phyloP scores from a whole-genome alignment of 2,797 vertebrate genomes.

The Pitangus sulphuratus region DNA sequence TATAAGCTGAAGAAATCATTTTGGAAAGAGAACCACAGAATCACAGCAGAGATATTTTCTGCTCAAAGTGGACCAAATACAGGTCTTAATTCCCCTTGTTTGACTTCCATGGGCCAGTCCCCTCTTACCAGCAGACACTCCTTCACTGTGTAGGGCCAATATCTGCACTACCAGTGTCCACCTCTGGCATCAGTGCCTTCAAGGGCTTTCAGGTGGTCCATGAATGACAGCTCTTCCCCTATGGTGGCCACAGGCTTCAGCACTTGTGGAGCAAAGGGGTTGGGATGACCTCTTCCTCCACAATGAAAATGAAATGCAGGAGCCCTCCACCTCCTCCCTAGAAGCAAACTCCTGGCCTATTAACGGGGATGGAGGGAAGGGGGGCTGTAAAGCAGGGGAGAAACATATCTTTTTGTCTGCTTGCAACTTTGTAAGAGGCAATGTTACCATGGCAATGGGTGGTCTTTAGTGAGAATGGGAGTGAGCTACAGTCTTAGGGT shows the following conservation, averaged over 20 bases:
- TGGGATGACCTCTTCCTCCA: not conserved
- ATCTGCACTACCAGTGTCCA: not conserved
- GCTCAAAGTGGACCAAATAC: not conserved
- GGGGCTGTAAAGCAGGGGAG: not conserved
- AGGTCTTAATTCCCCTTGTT: not conserved
- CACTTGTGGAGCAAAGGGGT: not conserved
- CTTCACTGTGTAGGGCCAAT: not conserved
- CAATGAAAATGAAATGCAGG: not conserved
- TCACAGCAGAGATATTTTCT: not conserved
- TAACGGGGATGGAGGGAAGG: not conserved
- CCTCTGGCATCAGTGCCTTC: not conserved
- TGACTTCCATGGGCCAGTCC: not conserved
- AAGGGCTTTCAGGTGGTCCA: not conserved
- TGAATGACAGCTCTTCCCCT: not conserved
- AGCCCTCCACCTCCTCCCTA: not conserved
- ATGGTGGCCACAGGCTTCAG: not conserved
- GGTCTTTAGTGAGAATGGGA: slow-evolving; percentile 47
- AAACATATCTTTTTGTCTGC: slow-evolving; percentile 51
- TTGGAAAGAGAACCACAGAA: not conserved
- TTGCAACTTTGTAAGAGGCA: slow-evolving; percentile 55
- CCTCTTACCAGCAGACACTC: not conserved
- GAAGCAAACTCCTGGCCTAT: not conserved
- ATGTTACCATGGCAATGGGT: slow-evolving; percentile 70
- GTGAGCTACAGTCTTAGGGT: not conserved
- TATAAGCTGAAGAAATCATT: not conserved